phyloP scores from a whole-genome alignment of 2,113 vertebrate species.

The Copsychus sechellarum region DNA sequence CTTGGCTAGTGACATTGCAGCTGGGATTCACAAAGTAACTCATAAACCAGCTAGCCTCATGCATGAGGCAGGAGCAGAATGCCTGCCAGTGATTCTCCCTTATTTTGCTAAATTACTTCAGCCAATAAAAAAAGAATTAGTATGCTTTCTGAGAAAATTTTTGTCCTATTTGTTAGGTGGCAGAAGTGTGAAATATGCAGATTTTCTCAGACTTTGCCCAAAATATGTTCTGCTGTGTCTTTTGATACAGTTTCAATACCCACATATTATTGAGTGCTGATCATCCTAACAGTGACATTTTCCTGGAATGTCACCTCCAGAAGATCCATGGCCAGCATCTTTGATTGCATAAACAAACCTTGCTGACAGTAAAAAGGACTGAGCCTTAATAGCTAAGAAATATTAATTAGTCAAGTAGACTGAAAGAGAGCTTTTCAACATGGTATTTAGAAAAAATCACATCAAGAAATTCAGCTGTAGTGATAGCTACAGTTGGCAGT shows the following conservation, averaged over 20 bases:
- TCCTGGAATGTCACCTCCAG: neutral
- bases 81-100: neutral
- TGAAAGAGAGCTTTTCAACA: neutral
- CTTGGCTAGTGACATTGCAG: neutral
- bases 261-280: neutral
- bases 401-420: neutral
- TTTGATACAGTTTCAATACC: neutral
- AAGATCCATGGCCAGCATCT: neutral
- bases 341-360: neutral
- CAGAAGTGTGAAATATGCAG: neutral
- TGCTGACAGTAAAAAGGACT: neutral
- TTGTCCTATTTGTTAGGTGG: neutral
- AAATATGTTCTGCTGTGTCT: neutral
- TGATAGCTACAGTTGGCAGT: neutral
- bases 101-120: neutral
- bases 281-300: neutral
- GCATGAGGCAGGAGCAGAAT: neutral
- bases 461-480: neutral
- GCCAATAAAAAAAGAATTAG: neutral
- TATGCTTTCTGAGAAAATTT: neutral
- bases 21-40: neutral
- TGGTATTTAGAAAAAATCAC: neutral
- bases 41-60: neutral
- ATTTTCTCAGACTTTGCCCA: neutral
- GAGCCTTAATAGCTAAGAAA: neutral